Evolutionary conservation across 30 jellyfish, hydroid and myxozoan species (phyloP), one percentile per base, ranked within the genome.

Genomic region (Turritopsis dohrnii): DNA sequence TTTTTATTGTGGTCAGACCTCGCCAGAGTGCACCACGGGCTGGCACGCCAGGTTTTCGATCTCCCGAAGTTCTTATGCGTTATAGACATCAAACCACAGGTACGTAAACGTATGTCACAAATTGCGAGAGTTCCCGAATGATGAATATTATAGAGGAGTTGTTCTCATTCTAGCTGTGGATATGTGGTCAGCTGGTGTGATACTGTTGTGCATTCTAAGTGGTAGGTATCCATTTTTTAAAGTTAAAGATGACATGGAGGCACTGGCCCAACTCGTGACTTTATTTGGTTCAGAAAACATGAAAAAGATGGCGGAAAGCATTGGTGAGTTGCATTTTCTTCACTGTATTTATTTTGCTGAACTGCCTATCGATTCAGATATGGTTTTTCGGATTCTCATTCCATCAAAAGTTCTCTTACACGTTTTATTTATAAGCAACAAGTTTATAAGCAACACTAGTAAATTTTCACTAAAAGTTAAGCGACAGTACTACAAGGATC

Each of bases 11-110:
- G n/a, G n/a, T n/a, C n/a, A 95, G 97, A 83, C 52, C 95, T 53
- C 97, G 96, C 18, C 97, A 95, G 75, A 79, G 72, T 21, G 99
- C 97, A 17, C 97, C 97, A 0, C 89, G 99, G 28, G 99, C 99
- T 79, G 99, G 99, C n/a, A 95, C 99, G 9, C 95, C 99, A 0
- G 99, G 99, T n/a, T 95, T 90, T 75, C 82, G 99, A 53, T 87
- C 99, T 20, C 99, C 99, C 0, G 99, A 95, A 71, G 96, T 95
- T 21, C 74, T 95, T 81, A 79, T 86, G 92, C 88, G 96, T 31
- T 85, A 87, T 21, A 96, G 96, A 0, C 72, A 88, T 31, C 99
- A 95, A 84, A 95, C 97, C 0, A 90, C 99, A 21, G 99, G 99
- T 94, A 85, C 17, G 88, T 28, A 31, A 21, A 21, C n/a, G n/a